Conservation (phyloP, 2,113 vertebrate genomes). For the Camelus dromedarius region DNA sequence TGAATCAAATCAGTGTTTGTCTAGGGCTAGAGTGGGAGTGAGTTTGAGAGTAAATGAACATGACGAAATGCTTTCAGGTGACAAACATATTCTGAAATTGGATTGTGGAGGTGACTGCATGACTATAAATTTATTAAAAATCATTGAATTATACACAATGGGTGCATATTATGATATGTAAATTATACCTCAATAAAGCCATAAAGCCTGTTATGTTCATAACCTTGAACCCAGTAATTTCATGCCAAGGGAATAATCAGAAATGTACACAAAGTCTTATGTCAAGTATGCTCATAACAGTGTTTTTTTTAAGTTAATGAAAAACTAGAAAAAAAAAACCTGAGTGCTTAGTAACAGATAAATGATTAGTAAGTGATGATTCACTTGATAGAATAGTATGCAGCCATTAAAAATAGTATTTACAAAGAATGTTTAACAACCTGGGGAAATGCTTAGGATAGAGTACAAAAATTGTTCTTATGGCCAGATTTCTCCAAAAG, state of each 20-base stretch:
- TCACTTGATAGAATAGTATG: neutral
- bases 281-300: neutral
- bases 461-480: neutral
- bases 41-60: neutral
- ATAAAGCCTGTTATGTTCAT: neutral
- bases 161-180: neutral
- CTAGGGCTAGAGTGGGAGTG: neutral
- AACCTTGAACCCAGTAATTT: slow-evolving; percentile 16
- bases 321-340: neutral
- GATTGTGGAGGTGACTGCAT: neutral
- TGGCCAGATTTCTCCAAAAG: neutral
- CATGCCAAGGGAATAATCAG: neutral
- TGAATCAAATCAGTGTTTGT: neutral
- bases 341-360: slow-evolving; percentile 15
- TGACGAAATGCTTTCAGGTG: neutral
- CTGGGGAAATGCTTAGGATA: neutral
- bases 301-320: slow-evolving; percentile 5
- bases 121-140: neutral
- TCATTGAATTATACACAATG: neutral
- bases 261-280: slow-evolving; percentile 11
- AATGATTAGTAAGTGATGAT: neutral
- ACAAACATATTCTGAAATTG: slow-evolving; percentile 36
- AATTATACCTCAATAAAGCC: slow-evolving; percentile 25
- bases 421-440: slow-evolving; percentile 8
- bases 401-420: neutral